Conservation (phyloP, 2,797 vertebrate genomes). For the Thalassophryne amazonica region DNA sequence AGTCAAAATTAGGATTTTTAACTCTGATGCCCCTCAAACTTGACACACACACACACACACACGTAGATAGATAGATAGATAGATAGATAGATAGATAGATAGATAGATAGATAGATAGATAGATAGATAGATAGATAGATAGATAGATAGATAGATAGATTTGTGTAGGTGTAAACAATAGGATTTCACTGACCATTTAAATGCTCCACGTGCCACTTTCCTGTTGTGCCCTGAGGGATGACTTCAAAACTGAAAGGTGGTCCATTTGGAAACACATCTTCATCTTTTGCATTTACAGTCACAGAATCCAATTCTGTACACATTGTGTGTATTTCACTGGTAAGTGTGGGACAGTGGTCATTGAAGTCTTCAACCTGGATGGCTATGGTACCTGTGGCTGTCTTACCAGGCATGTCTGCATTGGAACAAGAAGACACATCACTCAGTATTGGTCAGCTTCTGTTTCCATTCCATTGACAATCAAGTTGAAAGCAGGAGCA, state of each 20-base stretch:
- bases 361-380: conserved; percentile 78
- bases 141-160: too few relatives aligned
- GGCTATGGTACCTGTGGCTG: conserved; percentile 83
- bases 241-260: conserved; percentile 83
- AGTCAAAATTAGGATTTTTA: too few relatives aligned
- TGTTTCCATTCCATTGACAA: too few relatives aligned
- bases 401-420: conserved; percentile 77
- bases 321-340: conserved; percentile 54
- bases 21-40: too few relatives aligned
- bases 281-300: conserved; percentile 80
- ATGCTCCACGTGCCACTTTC: conserved; percentile 78
- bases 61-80: too few relatives aligned
- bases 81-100: too few relatives aligned
- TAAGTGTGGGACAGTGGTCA: conserved; percentile 87
- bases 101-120: too few relatives aligned
- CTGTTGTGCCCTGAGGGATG: conserved; percentile 66
- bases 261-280: conserved; percentile 78
- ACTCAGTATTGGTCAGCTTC: too few relatives aligned
- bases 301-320: conserved; percentile 70
- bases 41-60: too few relatives aligned
- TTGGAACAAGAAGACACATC: not conserved
- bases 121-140: too few relatives aligned
- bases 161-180: too few relatives aligned
- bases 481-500: too few relatives aligned
- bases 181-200: conserved; percentile 86